Conservation (phyloP, 1,140 invertebrate species). For the Caligus rogercresseyi region DNA sequence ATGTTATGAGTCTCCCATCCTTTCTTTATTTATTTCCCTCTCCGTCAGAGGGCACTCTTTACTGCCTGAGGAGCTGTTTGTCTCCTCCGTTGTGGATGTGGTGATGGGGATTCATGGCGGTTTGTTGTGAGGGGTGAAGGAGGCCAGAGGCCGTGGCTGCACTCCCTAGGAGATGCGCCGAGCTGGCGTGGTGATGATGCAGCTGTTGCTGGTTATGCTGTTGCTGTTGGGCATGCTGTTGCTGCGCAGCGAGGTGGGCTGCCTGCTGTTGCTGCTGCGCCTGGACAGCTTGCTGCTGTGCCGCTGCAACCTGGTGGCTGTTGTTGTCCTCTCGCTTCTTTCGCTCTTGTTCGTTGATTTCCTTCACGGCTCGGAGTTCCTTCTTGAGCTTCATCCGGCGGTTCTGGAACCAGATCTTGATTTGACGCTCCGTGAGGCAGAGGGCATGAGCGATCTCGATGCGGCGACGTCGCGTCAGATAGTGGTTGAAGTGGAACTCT, state of each 20-base stretch:
- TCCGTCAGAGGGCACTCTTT: too few species aligned
- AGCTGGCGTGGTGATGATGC: slow-evolving; percentile 25
- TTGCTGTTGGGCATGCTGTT: slow-evolving; percentile 35
- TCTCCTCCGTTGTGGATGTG: not conserved
- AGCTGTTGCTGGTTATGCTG: slow-evolving; percentile 28
- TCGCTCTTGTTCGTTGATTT: slow-evolving; percentile 81
- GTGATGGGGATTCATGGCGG: not conserved
- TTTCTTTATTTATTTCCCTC: too few species aligned
- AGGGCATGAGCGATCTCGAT: slow-evolving; percentile 93
- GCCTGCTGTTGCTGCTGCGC: slow-evolving; percentile 24
- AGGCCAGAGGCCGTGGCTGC: slow-evolving; percentile 18
- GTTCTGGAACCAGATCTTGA: slow-evolving; percentile 27
- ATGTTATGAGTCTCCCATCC: too few species aligned
- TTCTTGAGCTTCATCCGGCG: slow-evolving; percentile 95
- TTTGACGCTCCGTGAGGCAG: slow-evolving; percentile 80
- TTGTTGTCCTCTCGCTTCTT: slow-evolving; percentile 75
- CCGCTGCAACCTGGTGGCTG: slow-evolving; percentile 66
- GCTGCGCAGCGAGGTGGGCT: slow-evolving; percentile 32
- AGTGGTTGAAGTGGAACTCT: slow-evolving; percentile 96
- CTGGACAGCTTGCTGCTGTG: slow-evolving; percentile 42
- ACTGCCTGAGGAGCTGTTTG: not conserved
- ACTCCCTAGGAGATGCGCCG: slow-evolving; percentile 22
- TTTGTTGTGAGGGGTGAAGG: not conserved
- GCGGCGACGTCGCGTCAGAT: slow-evolving; percentile 70
- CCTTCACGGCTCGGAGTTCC: slow-evolving; percentile 72